phyloP scores from a whole-genome alignment of 2,113 vertebrate genomes.

The Pithys albifrons region DNA sequence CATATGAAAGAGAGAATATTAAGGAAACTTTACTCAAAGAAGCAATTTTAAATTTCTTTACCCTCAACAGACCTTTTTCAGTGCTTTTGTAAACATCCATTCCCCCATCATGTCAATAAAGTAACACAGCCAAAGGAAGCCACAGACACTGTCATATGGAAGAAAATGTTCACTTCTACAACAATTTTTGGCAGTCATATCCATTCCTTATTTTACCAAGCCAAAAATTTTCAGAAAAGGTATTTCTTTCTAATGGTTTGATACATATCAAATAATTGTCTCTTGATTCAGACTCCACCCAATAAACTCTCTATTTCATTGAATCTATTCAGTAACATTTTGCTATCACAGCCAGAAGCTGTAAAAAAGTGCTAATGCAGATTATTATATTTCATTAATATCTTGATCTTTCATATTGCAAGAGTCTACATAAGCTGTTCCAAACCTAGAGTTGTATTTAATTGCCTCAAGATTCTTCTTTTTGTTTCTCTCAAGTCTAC shows the following conservation, averaged over 20 bases:
- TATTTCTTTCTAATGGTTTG: slow-evolving; percentile 18
- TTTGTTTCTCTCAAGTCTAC: not conserved
- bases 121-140: slow-evolving; percentile 5
- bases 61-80: not conserved
- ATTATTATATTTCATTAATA: not conserved
- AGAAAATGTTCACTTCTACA: not conserved
- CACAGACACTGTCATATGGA: not conserved
- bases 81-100: not conserved
- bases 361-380: not conserved
- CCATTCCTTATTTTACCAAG: slow-evolving; percentile 20
- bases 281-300: not conserved
- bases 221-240: not conserved
- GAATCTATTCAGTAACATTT: not conserved
- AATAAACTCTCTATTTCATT: not conserved
- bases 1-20: not conserved
- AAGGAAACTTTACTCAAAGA: not conserved
- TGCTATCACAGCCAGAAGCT: not conserved
- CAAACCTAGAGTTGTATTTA: not conserved
- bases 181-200: not conserved
- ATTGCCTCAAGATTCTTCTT: not conserved
- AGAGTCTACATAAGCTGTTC: not conserved
- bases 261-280: not conserved
- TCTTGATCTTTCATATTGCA: not conserved
- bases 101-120: not conserved
- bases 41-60: not conserved